Base-by-base conservation (phyloP, 2,113 vertebrate species). In the Apteryx mantelli region DNA sequence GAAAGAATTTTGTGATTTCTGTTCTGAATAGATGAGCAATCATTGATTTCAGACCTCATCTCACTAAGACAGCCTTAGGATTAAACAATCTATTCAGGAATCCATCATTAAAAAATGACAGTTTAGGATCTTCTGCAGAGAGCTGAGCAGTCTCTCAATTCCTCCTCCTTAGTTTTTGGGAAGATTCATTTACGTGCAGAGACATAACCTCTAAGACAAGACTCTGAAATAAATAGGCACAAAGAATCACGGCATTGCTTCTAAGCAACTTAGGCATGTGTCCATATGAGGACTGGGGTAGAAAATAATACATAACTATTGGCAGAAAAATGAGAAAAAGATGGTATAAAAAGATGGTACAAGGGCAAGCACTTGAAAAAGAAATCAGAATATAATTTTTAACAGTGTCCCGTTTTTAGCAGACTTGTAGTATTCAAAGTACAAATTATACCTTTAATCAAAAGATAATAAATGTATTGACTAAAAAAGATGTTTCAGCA, bases 1-100 rank as follows among this genome's bases (percentile, higher is more conserved):
- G 25, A 42, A 30, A 52, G 0, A 6, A 52, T 63, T 58, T 58
- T 0, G 0, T 53, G 9, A n/a, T 80, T 50, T 80, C 32, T 61
- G 17, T 42, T 32, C 38, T 48, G 4, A 71, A 10, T 40, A 5
- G 9, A 73, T 66, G 9, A 78, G 7, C 9, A 66, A 53, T 32
- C 13, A 36, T 44, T 34, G 18, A 46, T 70, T 64, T 60, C 63
- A 76, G 24, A 60, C 4, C 26, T 46, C 32, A 18, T 76, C 17
- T 79, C 63, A n/a, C 52, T 22, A 83, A 63, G 8, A 65, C 9
- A 91, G 50, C 4, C 28, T 91, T 64, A 46, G 5, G 12, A 46
- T n/a, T 50, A 68, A 79, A 44, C 36, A 75, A 9, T 38, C 30
- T 65, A 6, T 64, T 85, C 42, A 80, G 44, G 18, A 65, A 71